A percentile compares a stretch with the other conserved stretches of the same genome.
Evolutionary conservation across 1,140 invertebrate genomes (phyloP).

Genomic region (Drosophila rhopaloa): DNA sequence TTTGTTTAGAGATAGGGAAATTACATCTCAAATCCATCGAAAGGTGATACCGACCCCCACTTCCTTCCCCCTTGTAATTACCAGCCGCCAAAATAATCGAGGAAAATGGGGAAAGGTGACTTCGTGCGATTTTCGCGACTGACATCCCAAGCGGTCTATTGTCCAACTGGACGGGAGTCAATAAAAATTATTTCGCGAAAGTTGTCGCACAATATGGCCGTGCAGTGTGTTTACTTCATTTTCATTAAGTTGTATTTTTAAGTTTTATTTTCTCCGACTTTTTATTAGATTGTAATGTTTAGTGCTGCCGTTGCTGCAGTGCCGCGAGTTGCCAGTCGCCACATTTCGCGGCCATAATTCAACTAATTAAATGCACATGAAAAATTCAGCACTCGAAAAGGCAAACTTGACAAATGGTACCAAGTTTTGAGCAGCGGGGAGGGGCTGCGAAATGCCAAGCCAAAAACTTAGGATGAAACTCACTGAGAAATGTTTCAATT

Average conservation of each 20-base stretch:
- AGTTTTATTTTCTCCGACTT: slow-evolving; percentile 52
- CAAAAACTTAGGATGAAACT: slow-evolving; percentile 56
- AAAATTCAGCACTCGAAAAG: slow-evolving; percentile 81
- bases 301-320: slow-evolving; percentile 23
- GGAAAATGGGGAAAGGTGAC: slow-evolving; percentile 64
- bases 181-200: slow-evolving; percentile 81
- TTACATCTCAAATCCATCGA: slow-evolving; percentile 9
- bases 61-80: slow-evolving; percentile 5
- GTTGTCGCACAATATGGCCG: slow-evolving; percentile 79
- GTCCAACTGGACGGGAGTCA: slow-evolving; percentile 61
- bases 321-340: slow-evolving; percentile 49
- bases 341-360: slow-evolving; percentile 81
- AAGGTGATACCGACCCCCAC: neutral
- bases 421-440: slow-evolving; percentile 12
- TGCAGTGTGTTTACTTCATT: slow-evolving; percentile 70
- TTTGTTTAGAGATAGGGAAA: neutral
- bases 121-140: slow-evolving; percentile 59
- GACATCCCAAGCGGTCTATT: slow-evolving; percentile 41
- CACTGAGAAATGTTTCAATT: slow-evolving; percentile 73
- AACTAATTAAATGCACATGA: slow-evolving; percentile 83
- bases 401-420: slow-evolving; percentile 66
- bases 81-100: slow-evolving; percentile 14
- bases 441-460: slow-evolving; percentile 48
- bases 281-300: slow-evolving; percentile 71
- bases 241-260: slow-evolving; percentile 73